Conservation (phyloP, 2,888 invertebrate species). For the Agrotis ipsilon region DNA sequence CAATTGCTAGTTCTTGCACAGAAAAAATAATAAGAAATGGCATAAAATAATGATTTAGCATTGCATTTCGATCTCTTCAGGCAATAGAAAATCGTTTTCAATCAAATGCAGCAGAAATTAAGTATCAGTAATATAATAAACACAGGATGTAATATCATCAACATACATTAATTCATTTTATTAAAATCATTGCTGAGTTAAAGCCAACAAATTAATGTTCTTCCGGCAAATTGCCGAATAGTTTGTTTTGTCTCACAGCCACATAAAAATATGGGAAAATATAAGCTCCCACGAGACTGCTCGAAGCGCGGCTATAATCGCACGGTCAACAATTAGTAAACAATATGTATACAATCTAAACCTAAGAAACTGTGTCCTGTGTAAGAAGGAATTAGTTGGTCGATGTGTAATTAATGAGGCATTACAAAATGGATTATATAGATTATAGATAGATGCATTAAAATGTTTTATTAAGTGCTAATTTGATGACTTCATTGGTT, state of each 20-base stretch:
- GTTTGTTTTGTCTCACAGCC: constrained; percentile 62
- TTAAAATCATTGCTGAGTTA: constrained; percentile 37
- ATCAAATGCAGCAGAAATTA: background rate
- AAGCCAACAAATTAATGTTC: constrained; percentile 47
- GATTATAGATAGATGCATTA: background rate
- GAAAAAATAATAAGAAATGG: background rate
- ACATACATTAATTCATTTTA: constrained; percentile 11
- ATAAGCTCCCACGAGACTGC: constrained; percentile 63
- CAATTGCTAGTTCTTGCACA: background rate
- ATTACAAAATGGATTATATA: background rate
- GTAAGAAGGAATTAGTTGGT: constrained; percentile 43
- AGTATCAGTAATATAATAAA: constrained; percentile 11
- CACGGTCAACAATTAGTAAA: constrained; percentile 66
- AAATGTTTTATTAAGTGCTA: background rate
- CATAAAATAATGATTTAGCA: background rate
- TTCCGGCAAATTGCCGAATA: constrained; percentile 57
- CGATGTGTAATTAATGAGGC: constrained; percentile 30
- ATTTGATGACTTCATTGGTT: background rate
- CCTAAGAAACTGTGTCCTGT: constrained; percentile 57
- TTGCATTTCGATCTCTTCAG: background rate
- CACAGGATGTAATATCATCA: constrained; percentile 11
- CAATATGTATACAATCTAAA: constrained; percentile 64
- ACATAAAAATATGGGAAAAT: constrained; percentile 66
- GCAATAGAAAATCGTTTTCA: background rate
- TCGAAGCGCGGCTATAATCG: constrained; percentile 60